A percentile compares a stretch with the other conserved stretches of the same genome.
Conservation (phyloP, 2,888 invertebrate species). For the Drosophila monieri region DNA sequence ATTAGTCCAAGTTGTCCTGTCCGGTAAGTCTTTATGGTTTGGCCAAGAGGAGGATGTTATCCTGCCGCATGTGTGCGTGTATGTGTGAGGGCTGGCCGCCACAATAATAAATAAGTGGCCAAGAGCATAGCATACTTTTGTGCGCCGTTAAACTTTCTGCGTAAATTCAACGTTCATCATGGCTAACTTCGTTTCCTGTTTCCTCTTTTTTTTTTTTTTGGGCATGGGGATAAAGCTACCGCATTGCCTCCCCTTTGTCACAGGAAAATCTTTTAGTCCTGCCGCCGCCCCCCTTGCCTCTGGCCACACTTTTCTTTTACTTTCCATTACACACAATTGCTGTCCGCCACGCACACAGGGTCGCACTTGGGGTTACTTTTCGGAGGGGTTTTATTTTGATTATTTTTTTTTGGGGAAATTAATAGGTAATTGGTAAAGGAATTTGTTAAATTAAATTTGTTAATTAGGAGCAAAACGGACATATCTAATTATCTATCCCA, state of each 20-base stretch:
- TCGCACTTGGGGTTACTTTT: neutral
- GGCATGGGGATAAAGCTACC: neutral
- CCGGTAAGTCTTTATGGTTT: constrained; percentile 27
- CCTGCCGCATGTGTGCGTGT: constrained; percentile 33
- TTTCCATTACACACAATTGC: constrained; percentile 45
- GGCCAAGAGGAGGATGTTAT: neutral
- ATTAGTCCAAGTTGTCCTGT: constrained; percentile 51
- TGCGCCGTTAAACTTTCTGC: constrained; percentile 70
- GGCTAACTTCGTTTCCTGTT: constrained; percentile 34
- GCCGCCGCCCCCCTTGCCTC: neutral
- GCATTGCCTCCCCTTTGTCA: neutral
- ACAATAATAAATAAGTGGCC: constrained; percentile 77
- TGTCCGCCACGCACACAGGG: constrained; percentile 7
- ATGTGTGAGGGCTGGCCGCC: constrained; percentile 37
- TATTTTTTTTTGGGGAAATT: neutral
- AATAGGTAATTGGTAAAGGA: neutral
- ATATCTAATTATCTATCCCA: too few species aligned
- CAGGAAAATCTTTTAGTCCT: constrained; percentile 4
- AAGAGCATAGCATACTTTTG: constrained; percentile 66
- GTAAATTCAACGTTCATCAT: constrained; percentile 61
- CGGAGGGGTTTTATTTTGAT: neutral
- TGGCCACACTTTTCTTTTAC: constrained; percentile 4
- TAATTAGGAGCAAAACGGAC: too few species aligned
- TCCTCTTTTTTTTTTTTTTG: neutral
- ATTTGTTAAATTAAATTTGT: too few species aligned